Evolutionary conservation across 2,113 vertebrate genomes (phyloP).

Genomic region (Pontoporia blainvillei): DNA sequence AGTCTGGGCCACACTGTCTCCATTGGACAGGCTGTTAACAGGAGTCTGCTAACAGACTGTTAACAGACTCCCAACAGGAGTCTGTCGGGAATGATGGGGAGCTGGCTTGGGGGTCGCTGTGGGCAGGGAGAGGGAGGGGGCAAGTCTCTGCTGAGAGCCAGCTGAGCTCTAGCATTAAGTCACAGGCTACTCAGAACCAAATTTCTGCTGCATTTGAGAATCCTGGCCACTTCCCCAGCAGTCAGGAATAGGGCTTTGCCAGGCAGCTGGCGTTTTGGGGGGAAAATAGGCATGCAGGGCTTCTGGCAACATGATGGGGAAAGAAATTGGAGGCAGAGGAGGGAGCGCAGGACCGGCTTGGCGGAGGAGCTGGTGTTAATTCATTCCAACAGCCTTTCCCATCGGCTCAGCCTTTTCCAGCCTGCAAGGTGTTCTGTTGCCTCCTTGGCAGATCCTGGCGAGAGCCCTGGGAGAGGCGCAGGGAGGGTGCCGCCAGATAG

Average conservation of each 20-base stretch:
- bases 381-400: slow-evolving; percentile 24
- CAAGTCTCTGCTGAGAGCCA: not conserved
- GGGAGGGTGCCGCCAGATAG: not conserved
- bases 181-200: not conserved
- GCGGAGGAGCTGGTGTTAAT: slow-evolving; percentile 18
- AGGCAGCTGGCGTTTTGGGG: slow-evolving; percentile 26
- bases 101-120: not conserved
- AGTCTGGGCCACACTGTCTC: not conserved
- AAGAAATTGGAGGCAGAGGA: not conserved
- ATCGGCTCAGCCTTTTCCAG: slow-evolving; percentile 45
- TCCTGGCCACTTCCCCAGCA: not conserved
- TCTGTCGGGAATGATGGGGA: not conserved
- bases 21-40: not conserved
- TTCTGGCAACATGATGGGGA: not conserved
- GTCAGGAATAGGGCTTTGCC: not conserved
- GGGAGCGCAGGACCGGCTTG: not conserved
- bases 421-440: not conserved
- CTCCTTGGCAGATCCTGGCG: not conserved
- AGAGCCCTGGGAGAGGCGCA: not conserved
- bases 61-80: too few species aligned
- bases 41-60: not conserved
- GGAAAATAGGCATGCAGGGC: not conserved
- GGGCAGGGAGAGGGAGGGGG: not conserved
- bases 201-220: not conserved
- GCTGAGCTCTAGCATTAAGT: not conserved